Base-by-base conservation (phyloP, 2,797 vertebrate species). In the Pseudochirops corinnae region DNA sequence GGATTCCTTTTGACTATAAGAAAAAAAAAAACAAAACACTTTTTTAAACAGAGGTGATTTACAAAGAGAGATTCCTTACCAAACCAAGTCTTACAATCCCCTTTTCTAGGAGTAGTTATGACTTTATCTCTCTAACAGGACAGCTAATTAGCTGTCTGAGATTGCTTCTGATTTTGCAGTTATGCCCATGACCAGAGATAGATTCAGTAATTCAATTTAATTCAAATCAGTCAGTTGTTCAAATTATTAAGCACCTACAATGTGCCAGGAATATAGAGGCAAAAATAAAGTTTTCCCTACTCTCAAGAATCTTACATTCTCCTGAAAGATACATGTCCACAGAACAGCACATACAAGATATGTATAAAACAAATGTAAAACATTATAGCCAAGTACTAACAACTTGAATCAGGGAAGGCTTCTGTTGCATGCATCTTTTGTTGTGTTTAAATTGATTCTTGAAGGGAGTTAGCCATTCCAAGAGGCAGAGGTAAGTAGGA, bases 21-120 rank as follows among this genome's bases (percentile, higher is more conserved):
- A 50, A 95, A 97, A 18, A 97, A 18, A 93, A 9, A 26, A 46
- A 1, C 46, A 46, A 57, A 53, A 53, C 53, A 53, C 24, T 1
- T 53, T 92, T 74, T 82, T 91, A 29, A n/a, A 93, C 7, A 94
- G 39, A 93, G 21, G 56, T 29, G 92, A 92, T 10, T 91, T 90
- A 90, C 5, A 91, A 29, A 95, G 4, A 95, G 6, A 14, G 26
- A 50, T 82, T 82, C 9, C 67, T 82, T 82, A 82, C 2, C 21
- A 82, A 82, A 13, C 21, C 6, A 82, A 93, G 4, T 0, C 18
- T 93, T 97, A 95, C 82, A 91, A n/a, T 95, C 3, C 21, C 12
- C 90, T 28, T 95, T 95, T 95, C 28, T 82, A 94, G 74, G 96
- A 92, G 57, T 21, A 18, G 7, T 87, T 57, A 55, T 55, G 9